These are phyloP conservation scores for Luperina testacea DNA, from an alignment of 2,888 invertebrate species.

Conservation along the genomic window DNA sequence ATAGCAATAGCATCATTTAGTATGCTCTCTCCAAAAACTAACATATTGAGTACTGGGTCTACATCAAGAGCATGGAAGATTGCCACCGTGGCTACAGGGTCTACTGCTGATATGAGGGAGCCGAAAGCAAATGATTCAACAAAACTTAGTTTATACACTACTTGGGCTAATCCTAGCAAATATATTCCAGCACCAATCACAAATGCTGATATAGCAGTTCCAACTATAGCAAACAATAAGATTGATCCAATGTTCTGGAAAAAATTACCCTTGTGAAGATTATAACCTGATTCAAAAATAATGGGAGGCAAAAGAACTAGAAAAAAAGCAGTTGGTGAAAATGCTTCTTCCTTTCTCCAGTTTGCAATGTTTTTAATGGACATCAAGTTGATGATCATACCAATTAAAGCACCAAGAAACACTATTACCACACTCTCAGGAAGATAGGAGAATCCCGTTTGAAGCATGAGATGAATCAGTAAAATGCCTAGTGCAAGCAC, in stretches of 20 bases:
- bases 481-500: conserved; percentile 98
- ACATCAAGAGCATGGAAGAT: conserved; percentile 99
- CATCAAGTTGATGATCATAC: conserved; percentile 96
- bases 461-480: conserved; percentile 97
- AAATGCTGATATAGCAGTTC: conserved; percentile 98
- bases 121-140: conserved; percentile 99
- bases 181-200: conserved; percentile 99
- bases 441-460: conserved; percentile 98
- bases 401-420: conserved; percentile 97
- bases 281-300: conserved; percentile 99
- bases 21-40: conserved; percentile 98
- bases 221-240: conserved; percentile 98
- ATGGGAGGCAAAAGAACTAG: conserved; percentile 99
- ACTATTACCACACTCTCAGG: conserved; percentile 99
- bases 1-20: conserved; percentile 99
- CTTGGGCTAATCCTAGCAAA: conserved; percentile 96
- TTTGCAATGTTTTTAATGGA: conserved; percentile 97
- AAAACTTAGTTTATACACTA: conserved; percentile 97
- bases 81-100: conserved; percentile 99
- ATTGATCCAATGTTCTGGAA: conserved; percentile 99
- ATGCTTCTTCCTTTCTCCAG: conserved; percentile 99
- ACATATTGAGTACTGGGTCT: conserved; percentile 99
- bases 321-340: conserved; percentile 99
- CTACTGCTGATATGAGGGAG: conserved; percentile 99
- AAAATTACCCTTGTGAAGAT: conserved; percentile 98